These are phyloP conservation scores for Acronicta psi DNA, from an alignment of 2,888 invertebrate species.

Conservation along the genomic window DNA sequence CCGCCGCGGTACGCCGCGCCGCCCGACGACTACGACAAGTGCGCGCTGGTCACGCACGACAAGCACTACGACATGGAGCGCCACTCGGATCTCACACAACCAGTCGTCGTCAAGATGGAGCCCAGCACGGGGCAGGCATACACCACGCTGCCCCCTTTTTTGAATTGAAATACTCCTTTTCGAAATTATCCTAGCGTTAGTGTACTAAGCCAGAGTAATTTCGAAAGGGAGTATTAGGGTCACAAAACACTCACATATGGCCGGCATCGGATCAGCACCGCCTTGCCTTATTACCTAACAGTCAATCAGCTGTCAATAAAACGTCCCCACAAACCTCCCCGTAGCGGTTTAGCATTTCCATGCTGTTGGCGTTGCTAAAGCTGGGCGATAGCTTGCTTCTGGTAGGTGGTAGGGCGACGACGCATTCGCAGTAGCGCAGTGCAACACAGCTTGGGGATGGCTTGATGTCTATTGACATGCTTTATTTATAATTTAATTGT, in stretches of 20 bases:
- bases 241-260: not conserved
- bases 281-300: not conserved
- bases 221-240: slow-evolving; percentile 86
- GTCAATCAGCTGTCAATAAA: no score
- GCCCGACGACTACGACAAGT: slow-evolving; percentile 90
- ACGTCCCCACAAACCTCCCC: no score
- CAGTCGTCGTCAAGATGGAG: slow-evolving; percentile 89
- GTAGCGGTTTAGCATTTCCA: no score
- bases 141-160: slow-evolving; percentile 93
- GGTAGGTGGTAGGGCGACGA: no score
- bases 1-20: slow-evolving; percentile 88
- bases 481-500: no score
- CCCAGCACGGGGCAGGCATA: slow-evolving; percentile 89
- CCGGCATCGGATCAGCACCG: not conserved
- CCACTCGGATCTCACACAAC: slow-evolving; percentile 81
- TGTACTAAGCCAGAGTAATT: slow-evolving; percentile 69
- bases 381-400: no score
- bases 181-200: slow-evolving; percentile 82
- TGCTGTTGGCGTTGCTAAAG: no score
- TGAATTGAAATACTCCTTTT: slow-evolving; percentile 91
- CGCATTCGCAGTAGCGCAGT: no score
- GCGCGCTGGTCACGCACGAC: slow-evolving; percentile 85
- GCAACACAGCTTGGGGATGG: no score
- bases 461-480: no score
- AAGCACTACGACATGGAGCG: slow-evolving; percentile 85